phyloP scores from a whole-genome alignment of 2,113 vertebrate species.

The Festucalex cinctus region DNA sequence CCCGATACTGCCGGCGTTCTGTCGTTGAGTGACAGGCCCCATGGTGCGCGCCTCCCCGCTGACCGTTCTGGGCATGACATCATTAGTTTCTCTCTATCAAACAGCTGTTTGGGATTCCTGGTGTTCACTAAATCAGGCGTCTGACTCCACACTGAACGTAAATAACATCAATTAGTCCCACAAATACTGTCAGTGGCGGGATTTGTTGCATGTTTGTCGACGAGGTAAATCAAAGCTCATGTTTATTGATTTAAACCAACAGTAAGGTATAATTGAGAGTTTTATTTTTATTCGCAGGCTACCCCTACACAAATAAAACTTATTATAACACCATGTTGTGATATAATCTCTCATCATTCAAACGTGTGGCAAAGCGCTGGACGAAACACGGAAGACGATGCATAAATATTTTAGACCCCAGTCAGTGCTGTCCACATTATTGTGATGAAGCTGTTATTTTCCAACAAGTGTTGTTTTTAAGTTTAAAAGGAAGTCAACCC shows the following conservation, averaged over 20 bases:
- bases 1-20: slow-evolving; percentile 44
- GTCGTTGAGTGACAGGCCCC: slow-evolving; percentile 60
- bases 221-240: slow-evolving; percentile 26
- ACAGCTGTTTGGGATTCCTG: slow-evolving; percentile 57
- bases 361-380: too few species aligned
- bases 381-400: too few species aligned
- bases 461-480: too few species aligned
- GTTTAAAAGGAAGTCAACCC: too few species aligned
- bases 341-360: not conserved
- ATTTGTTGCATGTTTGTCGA: slow-evolving; percentile 14
- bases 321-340: not conserved
- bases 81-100: slow-evolving; percentile 65
- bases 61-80: slow-evolving; percentile 62
- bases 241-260: slow-evolving; percentile 17
- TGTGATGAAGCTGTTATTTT: too few species aligned
- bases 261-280: slow-evolving; percentile 1
- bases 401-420: not conserved
- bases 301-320: not conserved
- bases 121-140: slow-evolving; percentile 36
- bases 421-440: too few species aligned
- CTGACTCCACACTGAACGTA: slow-evolving; percentile 36
- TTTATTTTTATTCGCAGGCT: not conserved
- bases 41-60: slow-evolving; percentile 46
- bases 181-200: slow-evolving; percentile 7
- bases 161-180: slow-evolving; percentile 47